Evolutionary conservation across 2,888 invertebrate genomes (phyloP).

Genomic region (Eilema sororculum): DNA sequence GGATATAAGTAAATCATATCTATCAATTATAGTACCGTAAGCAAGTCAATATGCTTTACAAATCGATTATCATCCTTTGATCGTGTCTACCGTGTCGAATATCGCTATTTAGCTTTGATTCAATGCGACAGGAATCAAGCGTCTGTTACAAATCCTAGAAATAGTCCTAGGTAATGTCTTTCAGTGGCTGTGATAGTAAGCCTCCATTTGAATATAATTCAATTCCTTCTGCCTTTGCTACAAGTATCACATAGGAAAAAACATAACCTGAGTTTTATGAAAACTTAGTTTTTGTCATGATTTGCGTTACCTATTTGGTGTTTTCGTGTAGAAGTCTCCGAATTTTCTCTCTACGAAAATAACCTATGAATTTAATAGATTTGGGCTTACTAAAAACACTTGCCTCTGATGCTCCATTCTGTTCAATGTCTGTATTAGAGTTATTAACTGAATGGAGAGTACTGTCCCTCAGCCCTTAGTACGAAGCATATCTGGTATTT

Average conservation of each 20-base stretch:
- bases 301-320: too few relatives aligned
- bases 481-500: too few relatives aligned
- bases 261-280: not conserved
- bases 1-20: not conserved
- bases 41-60: conserved; percentile 23
- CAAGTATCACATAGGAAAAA: not conserved
- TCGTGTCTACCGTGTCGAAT: conserved; percentile 18
- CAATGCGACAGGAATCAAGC: conserved; percentile 30
- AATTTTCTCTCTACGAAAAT: not conserved
- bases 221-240: not conserved
- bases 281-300: not conserved
- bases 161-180: conserved; percentile 12
- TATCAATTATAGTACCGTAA: conserved; percentile 15
- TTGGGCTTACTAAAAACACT: not conserved
- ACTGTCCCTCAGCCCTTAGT: too few relatives aligned
- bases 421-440: not conserved
- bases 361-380: not conserved
- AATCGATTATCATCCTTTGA: conserved; percentile 40
- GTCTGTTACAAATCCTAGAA: conserved; percentile 26
- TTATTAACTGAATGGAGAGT: not conserved
- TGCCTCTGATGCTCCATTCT: too few relatives aligned
- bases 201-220: not conserved
- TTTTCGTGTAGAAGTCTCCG: not conserved
- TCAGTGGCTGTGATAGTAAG: not conserved
- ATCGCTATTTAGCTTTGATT: conserved; percentile 32